Evolutionary conservation across 1,140 invertebrate species (phyloP).

Genomic region (Atta texana): DNA sequence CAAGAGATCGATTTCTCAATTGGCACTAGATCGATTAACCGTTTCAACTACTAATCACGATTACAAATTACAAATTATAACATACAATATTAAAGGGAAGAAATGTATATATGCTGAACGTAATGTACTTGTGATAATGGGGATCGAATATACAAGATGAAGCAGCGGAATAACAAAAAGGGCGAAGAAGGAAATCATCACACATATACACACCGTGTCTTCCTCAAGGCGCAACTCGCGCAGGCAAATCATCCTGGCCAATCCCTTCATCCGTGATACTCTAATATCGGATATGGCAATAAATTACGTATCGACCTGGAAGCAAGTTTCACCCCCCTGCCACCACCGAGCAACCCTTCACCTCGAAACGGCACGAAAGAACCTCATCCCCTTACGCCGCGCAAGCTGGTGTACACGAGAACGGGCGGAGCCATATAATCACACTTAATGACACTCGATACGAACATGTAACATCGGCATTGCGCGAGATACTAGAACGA

Average conservation of each 20-base stretch:
- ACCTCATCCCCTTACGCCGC: constrained; percentile 37
- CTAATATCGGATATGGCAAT: constrained; percentile 81
- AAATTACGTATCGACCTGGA: constrained; percentile 80
- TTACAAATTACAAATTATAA: not conserved
- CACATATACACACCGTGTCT: constrained; percentile 31
- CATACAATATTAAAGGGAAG: not conserved
- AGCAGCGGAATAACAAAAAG: not conserved
- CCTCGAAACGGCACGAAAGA: constrained; percentile 70
- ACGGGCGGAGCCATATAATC: constrained; percentile 81
- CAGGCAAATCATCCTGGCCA: constrained; percentile 56
- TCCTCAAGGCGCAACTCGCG: constrained; percentile 47
- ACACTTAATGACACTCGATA: constrained; percentile 83
- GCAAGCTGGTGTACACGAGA: constrained; percentile 72
- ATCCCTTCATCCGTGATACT: constrained; percentile 72
- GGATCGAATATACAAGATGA: no score
- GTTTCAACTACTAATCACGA: not conserved
- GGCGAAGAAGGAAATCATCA: constrained; percentile 16
- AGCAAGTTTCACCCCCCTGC: constrained; percentile 72
- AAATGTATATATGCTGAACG: not conserved
- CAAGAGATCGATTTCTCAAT: constrained; percentile 34
- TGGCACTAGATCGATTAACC: constrained; percentile 21
- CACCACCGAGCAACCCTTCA: constrained; percentile 72
- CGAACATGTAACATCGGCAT: constrained; percentile 80
- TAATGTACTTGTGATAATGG: not conserved
- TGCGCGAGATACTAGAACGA: constrained; percentile 78